Evolutionary conservation across 2,797 vertebrate species (phyloP).

Genomic region (Gephyroberyx darwinii): DNA sequence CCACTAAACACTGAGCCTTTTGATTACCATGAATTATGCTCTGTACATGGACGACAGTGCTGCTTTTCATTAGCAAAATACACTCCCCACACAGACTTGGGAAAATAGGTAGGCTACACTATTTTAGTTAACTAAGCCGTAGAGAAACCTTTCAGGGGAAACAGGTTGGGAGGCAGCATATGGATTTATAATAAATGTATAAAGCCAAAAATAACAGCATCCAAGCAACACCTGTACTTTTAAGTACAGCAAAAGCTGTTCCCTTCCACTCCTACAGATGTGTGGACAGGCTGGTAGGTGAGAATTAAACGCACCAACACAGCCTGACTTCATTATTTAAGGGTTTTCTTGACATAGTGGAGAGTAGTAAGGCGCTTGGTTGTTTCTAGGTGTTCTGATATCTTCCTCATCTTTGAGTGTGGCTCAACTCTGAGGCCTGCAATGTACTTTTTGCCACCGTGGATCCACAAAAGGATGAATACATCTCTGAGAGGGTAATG

Average conservation of each 20-base stretch:
- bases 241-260: not conserved
- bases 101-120: slow-evolving; percentile 49
- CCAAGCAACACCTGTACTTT: slow-evolving; percentile 4
- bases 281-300: not conserved
- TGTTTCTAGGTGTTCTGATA: slow-evolving; percentile 3
- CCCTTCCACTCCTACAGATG: slow-evolving; percentile 15
- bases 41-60: slow-evolving; percentile 75
- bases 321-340: not conserved
- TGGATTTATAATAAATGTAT: not conserved
- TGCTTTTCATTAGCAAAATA: slow-evolving; percentile 81
- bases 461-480: not conserved
- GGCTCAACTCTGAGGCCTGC: slow-evolving; percentile 8
- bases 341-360: not conserved
- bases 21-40: slow-evolving; percentile 73
- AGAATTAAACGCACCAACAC: not conserved
- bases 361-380: not conserved
- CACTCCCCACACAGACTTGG: slow-evolving; percentile 45
- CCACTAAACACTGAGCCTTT: slow-evolving; percentile 79
- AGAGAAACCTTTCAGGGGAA: slow-evolving; percentile 4
- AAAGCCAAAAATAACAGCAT: not conserved
- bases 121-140: not conserved
- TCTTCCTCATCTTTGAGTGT: not conserved
- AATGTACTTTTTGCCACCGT: not conserved
- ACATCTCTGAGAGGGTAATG: not conserved
- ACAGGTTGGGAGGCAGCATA: slow-evolving; percentile 18